A percentile compares a stretch with the other conserved stretches of the same genome.
Evolutionary conservation across 1,140 invertebrate genomes (phyloP).

Genomic region (Leucophenga varia): DNA sequence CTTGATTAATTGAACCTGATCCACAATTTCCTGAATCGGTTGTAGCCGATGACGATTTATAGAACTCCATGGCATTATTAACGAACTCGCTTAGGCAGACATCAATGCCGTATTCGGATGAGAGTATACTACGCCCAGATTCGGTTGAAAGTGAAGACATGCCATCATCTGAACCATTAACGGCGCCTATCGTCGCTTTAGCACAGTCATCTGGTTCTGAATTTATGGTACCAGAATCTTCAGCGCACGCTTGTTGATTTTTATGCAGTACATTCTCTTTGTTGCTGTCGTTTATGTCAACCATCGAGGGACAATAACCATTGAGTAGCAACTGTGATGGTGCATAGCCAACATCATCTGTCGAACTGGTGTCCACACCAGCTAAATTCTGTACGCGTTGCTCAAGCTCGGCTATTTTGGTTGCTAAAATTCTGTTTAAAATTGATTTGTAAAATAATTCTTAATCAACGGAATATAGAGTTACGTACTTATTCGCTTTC

Average conservation of each 20-base stretch:
- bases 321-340: constrained; percentile 61
- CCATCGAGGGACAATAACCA: constrained; percentile 59
- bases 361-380: constrained; percentile 27
- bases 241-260: constrained; percentile 11
- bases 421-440: constrained; percentile 60
- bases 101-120: constrained; percentile 45
- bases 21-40: constrained; percentile 43
- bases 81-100: constrained; percentile 20
- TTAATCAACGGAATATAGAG: background rate
- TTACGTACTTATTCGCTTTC: constrained; percentile 72
- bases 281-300: constrained; percentile 43
- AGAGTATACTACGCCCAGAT: constrained; percentile 35
- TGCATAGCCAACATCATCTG: constrained; percentile 52
- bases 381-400: constrained; percentile 55
- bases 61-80: constrained; percentile 16
- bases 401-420: constrained; percentile 63
- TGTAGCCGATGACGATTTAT: constrained; percentile 40
- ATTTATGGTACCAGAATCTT: constrained; percentile 25
- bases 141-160: constrained; percentile 48
- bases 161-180: constrained; percentile 43
- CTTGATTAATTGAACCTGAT: constrained; percentile 2
- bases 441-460: background rate
- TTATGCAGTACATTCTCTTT: background rate
- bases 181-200: constrained; percentile 1
- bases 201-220: constrained; percentile 30